phyloP scores from a whole-genome alignment of 2,888 invertebrate genomes.

The Amphipyra tragopoginis region DNA sequence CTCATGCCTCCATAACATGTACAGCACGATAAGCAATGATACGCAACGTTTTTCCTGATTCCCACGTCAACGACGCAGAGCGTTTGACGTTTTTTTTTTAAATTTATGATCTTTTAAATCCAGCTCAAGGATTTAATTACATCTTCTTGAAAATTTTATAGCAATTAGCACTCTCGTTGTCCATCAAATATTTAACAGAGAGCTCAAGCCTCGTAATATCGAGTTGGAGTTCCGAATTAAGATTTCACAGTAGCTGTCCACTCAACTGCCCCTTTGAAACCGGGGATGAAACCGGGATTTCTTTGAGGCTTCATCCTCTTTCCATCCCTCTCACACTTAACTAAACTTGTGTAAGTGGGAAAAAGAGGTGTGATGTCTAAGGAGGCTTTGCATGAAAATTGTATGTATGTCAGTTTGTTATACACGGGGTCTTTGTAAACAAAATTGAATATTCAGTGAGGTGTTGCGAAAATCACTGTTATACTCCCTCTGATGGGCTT shows the following conservation, averaged over 20 bases:
- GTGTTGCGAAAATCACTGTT: slow-evolving; percentile 83
- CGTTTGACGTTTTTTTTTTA: background rate
- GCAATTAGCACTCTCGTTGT: slow-evolving; percentile 45
- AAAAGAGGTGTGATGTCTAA: slow-evolving; percentile 33
- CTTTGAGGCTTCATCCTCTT: slow-evolving; percentile 69
- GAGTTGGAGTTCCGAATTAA: slow-evolving; percentile 67
- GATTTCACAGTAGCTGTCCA: slow-evolving; percentile 75
- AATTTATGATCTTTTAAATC: slow-evolving; percentile 15
- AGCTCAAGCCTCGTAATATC: slow-evolving; percentile 65
- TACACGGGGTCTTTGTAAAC: slow-evolving; percentile 81
- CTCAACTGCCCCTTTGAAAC: slow-evolving; percentile 67
- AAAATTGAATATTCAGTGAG: slow-evolving; percentile 88
- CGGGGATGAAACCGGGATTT: slow-evolving; percentile 69
- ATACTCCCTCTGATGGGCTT: slow-evolving; percentile 72
- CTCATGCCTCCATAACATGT: background rate
- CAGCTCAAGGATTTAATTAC: slow-evolving; percentile 42
- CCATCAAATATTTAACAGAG: slow-evolving; percentile 53
- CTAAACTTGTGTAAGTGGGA: slow-evolving; percentile 14
- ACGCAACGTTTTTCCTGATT: background rate
- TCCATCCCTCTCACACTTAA: slow-evolving; percentile 57
- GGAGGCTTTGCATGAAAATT: slow-evolving; percentile 74
- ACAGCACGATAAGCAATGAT: background rate
- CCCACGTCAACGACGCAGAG: background rate
- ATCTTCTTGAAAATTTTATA: slow-evolving; percentile 50
- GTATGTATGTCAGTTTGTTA: slow-evolving; percentile 77